Evolutionary conservation across 2,113 vertebrate genomes (phyloP).

Genomic region (Callipepla squamata): DNA sequence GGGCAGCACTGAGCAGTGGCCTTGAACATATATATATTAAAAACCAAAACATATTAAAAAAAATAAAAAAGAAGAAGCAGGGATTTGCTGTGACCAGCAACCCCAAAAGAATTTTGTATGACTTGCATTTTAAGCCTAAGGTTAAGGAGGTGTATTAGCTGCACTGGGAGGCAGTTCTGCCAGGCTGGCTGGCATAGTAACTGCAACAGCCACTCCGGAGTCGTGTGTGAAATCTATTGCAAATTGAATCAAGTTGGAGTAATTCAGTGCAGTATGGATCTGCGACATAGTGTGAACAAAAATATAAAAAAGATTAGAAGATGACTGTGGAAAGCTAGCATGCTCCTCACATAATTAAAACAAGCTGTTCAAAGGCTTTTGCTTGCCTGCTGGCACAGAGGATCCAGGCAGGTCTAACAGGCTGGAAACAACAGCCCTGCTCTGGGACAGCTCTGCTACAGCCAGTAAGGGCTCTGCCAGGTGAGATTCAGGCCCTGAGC

Average conservation of each 20-base stretch:
- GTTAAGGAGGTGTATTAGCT: not conserved
- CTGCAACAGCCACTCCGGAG: not conserved
- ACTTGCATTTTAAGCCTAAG: not conserved
- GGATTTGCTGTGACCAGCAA: not conserved
- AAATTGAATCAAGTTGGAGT: not conserved
- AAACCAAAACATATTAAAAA: too few species aligned
- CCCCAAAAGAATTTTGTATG: not conserved
- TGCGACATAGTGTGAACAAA: slow-evolving; percentile 58
- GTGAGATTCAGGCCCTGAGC: fast-evolving
- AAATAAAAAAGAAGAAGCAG: too few species aligned
- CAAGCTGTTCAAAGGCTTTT: slow-evolving; percentile 50
- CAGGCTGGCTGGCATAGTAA: fast-evolving
- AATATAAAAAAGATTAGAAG: slow-evolving; percentile 53
- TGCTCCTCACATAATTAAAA: slow-evolving; percentile 59
- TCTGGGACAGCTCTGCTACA: not conserved
- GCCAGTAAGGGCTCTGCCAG: not conserved
- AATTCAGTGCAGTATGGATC: slow-evolving; percentile 8
- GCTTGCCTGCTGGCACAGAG: not conserved
- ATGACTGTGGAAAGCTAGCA: slow-evolving; percentile 52
- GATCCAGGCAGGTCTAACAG: not conserved
- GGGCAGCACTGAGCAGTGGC: not conserved
- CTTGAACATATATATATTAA: too few species aligned
- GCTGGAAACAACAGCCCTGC: not conserved
- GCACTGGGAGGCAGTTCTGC: not conserved
- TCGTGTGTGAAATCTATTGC: not conserved